A percentile compares a stretch with the other conserved stretches of the same genome.
phyloP scores from a whole-genome alignment of 2,888 invertebrate genomes.

The Parascotia fuliginaria region DNA sequence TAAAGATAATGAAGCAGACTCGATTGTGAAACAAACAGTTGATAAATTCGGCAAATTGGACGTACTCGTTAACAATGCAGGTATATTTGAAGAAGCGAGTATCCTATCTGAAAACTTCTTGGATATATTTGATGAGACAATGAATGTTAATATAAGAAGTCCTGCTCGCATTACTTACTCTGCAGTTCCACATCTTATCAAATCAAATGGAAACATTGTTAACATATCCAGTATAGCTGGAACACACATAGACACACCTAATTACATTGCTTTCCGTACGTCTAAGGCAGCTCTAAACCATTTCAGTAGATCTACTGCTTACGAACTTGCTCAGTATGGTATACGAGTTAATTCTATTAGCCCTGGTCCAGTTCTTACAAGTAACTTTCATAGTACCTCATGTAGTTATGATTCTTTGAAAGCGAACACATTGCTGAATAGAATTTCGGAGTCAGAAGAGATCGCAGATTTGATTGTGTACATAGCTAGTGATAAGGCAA shows the following conservation, averaged over 20 bases:
- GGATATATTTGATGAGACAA: constrained; percentile 46
- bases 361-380: constrained; percentile 65
- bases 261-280: background rate
- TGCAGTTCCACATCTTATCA: constrained; percentile 47
- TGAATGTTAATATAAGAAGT: constrained; percentile 53
- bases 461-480: background rate
- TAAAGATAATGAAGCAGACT: constrained; percentile 46
- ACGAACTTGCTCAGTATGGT: constrained; percentile 89
- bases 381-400: constrained; percentile 70
- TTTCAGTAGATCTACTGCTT: constrained; percentile 50
- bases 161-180: constrained; percentile 45
- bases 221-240: constrained; percentile 54
- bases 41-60: constrained; percentile 51
- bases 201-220: constrained; percentile 56
- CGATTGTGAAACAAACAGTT: constrained; percentile 47
- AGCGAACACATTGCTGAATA: background rate
- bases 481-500: constrained; percentile 49
- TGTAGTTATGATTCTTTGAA: background rate
- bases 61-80: constrained; percentile 58
- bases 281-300: constrained; percentile 55
- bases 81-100: constrained; percentile 25
- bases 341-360: constrained; percentile 87
- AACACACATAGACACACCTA: background rate
- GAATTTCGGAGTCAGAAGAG: background rate
- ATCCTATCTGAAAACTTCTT: constrained; percentile 31